Conservation (phyloP, 2,888 invertebrate genomes). For the Trilocha varians region DNA sequence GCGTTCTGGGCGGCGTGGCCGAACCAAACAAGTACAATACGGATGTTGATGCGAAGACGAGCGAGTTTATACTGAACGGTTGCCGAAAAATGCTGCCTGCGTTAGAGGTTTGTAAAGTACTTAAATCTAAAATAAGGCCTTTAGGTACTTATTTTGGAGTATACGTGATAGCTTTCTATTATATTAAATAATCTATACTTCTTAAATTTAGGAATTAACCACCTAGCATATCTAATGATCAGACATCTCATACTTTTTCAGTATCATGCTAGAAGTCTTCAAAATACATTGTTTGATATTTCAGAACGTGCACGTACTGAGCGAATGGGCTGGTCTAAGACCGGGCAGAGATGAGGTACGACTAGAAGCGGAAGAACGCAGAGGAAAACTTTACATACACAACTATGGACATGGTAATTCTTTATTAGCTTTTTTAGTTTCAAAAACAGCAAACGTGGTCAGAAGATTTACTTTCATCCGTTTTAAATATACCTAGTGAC, state of each 20-base stretch:
- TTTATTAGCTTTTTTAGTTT: no score
- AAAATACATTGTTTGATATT: no score
- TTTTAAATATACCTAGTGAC: no score
- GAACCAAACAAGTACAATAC: slow-evolving; percentile 77
- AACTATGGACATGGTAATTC: slow-evolving; percentile 85
- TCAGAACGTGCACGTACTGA: slow-evolving; percentile 66
- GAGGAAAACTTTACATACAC: slow-evolving; percentile 77
- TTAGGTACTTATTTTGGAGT: not conserved
- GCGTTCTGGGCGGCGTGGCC: slow-evolving; percentile 84
- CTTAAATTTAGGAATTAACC: not conserved
- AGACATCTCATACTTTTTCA: not conserved
- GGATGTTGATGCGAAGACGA: slow-evolving; percentile 67
- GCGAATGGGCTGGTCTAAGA: slow-evolving; percentile 81
- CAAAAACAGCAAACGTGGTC: no score
- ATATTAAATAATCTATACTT: not conserved
- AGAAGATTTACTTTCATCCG: no score
- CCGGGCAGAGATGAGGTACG: slow-evolving; percentile 78
- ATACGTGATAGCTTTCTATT: not conserved
- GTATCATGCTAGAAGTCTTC: no score
- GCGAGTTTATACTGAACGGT: slow-evolving; percentile 74
- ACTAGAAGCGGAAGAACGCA: slow-evolving; percentile 73
- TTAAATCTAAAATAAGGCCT: not conserved
- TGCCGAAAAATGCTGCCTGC: slow-evolving; percentile 76
- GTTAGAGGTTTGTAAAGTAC: slow-evolving; percentile 59
- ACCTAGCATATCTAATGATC: not conserved